Base-by-base conservation (phyloP, 2,888 invertebrate species). In the Drosophila algonquin region DNA sequence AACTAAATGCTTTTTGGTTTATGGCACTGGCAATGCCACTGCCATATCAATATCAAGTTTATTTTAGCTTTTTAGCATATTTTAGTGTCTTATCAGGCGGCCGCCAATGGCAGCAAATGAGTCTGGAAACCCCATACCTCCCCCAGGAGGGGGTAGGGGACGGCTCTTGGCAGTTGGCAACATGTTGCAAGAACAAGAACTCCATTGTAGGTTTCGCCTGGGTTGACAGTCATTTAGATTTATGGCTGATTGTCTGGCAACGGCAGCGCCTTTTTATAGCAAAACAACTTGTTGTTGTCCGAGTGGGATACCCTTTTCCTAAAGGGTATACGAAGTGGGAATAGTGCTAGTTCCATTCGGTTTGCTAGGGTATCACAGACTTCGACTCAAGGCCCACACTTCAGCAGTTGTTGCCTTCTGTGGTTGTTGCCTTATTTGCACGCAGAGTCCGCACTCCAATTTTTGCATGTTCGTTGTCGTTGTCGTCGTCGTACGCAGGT, bases 31-130 rank as follows among this genome's bases (percentile, higher is more conserved):
- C 86, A 63, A 80, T 80, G 81, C 70, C 80, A 68, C 62, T 59
- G 87, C 87, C 76, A 89, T 90, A 88, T 88, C 90, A 88, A 89
- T 88, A 86, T 90, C 88, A 85, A 88, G 90, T 86, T 78, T 55
- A 48, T 74, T 70, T 70, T 54, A 55, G 75, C 57, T 69, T 63
- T 75, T 75, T 75, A 79, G 81, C 88, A 89, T 81, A 89, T 84
- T 82, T 77, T 73, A 80, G 76, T 73, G 76, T 79, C 80, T 87
- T 85, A 85, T 85, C 85, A 89, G 86, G 35, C 58, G 50, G 30
- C 53, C 53, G 79, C 45, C 59, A 50, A 63, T 78, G 89, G 73
- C 87, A 81, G 87, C 85, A 79, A 87, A 81, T 79, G 86, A 85
- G 88, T 69, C 70, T 70, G 54, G 27, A 70, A 40, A 40, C 40